Percentiles rank a stretch among this genome's conserved stretches.
Conservation (phyloP, 2,888 invertebrate genomes). For the Mythimna albipuncta region DNA sequence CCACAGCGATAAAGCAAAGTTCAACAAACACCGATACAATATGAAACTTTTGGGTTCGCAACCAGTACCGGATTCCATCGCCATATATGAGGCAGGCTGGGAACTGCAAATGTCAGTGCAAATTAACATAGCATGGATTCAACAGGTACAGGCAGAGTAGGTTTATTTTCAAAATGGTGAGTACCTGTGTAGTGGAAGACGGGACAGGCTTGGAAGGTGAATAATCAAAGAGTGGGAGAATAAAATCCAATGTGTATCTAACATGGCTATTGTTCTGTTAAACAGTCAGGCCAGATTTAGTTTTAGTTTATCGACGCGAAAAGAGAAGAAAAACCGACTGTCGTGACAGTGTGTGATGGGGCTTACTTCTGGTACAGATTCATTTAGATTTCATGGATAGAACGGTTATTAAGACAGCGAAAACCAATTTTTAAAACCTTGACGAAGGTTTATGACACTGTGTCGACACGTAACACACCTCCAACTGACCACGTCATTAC, state of each 20-base stretch:
- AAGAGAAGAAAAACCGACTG: no score
- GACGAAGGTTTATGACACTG: slow-evolving; percentile 2
- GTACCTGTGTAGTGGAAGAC: neutral
- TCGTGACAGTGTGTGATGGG: no score
- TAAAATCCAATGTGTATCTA: neutral
- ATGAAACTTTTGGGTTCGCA: slow-evolving; percentile 41
- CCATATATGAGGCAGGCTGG: slow-evolving; percentile 28
- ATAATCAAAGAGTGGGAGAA: neutral
- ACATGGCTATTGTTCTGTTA: no score
- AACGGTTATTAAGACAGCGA: no score
- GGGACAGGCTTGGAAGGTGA: neutral
- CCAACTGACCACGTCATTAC: slow-evolving; percentile 23
- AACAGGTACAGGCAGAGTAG: slow-evolving; percentile 18
- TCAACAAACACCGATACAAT: slow-evolving; percentile 34
- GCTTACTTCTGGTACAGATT: no score
- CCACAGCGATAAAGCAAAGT: slow-evolving; percentile 20
- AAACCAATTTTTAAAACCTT: no score
- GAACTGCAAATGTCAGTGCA: slow-evolving; percentile 52
- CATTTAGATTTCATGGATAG: no score
- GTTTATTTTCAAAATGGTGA: slow-evolving; percentile 1
- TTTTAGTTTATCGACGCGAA: no score
- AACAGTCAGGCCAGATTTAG: no score
- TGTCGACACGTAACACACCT: slow-evolving; percentile 27
- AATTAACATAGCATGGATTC: slow-evolving; percentile 47
- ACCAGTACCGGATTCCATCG: slow-evolving; percentile 50